A percentile compares a stretch with the other conserved stretches of the same genome.
phyloP scores from a whole-genome alignment of 2,888 invertebrate genomes.

The Oasisia sp. region DNA sequence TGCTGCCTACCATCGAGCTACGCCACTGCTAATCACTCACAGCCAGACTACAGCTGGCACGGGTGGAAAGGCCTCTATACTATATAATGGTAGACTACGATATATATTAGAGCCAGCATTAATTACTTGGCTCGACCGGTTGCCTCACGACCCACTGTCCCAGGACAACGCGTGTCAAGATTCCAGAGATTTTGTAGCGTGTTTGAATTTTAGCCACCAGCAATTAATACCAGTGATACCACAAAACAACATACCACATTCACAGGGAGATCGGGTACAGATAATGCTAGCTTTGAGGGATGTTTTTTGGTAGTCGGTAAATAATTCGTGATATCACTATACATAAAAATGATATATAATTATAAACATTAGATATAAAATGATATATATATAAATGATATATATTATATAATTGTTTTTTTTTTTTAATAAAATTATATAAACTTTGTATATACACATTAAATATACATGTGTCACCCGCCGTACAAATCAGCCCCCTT shows the following conservation, averaged over 20 bases:
- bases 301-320: no score
- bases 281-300: no score
- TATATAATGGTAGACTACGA: background rate
- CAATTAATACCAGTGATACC: background rate
- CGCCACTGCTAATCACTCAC: background rate
- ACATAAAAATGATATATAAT: no score
- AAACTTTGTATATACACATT: no score
- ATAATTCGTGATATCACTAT: no score
- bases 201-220: background rate
- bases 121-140: background rate
- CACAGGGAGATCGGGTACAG: no score
- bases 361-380: no score
- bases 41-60: background rate
- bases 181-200: background rate
- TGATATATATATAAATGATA: no score
- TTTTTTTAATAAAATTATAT: no score
- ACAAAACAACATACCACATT: no score
- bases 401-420: no score
- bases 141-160: background rate
- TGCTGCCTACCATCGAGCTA: background rate
- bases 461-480: background rate
- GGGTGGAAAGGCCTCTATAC: background rate
- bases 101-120: background rate
- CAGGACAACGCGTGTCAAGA: background rate
- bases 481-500: background rate